phyloP scores from a whole-genome alignment of 1,140 invertebrate genomes.

The Daktulosphaira vitifoliae region DNA sequence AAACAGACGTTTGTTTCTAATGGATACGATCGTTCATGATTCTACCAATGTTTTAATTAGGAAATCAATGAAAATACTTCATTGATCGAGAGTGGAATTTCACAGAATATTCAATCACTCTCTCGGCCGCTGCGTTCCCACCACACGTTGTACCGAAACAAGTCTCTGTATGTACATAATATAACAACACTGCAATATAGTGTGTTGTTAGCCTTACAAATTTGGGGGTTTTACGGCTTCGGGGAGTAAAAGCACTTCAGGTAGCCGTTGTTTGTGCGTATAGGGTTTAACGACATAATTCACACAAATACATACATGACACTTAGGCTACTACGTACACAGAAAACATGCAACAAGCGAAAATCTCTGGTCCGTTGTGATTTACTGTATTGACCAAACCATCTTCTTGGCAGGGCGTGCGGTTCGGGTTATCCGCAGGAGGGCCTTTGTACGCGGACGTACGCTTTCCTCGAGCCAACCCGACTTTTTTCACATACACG shows the following conservation, averaged over 20 bases:
- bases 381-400: neutral
- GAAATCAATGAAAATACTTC: too few species aligned
- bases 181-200: too few species aligned
- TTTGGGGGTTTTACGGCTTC: slow-evolving; percentile 3
- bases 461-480: neutral
- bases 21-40: too few species aligned
- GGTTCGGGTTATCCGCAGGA: slow-evolving; percentile 4
- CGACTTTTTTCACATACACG: too few species aligned
- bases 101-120: too few species aligned
- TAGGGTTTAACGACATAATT: slow-evolving; percentile 27
- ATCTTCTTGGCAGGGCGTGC: neutral
- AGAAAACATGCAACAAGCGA: neutral
- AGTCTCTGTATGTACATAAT: too few species aligned
- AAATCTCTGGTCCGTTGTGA: slow-evolving; percentile 13
- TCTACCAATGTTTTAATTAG: too few species aligned
- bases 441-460: neutral
- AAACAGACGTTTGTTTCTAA: too few species aligned
- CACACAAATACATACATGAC: slow-evolving; percentile 6
- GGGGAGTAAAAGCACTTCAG: neutral
- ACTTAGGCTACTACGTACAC: neutral
- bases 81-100: too few species aligned
- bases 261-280: slow-evolving; percentile 4
- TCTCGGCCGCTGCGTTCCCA: too few species aligned
- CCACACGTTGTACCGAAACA: too few species aligned
- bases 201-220: slow-evolving; percentile 1